Evolutionary conservation across 2,888 invertebrate species (phyloP).

Genomic region (Corbicula japonica): DNA sequence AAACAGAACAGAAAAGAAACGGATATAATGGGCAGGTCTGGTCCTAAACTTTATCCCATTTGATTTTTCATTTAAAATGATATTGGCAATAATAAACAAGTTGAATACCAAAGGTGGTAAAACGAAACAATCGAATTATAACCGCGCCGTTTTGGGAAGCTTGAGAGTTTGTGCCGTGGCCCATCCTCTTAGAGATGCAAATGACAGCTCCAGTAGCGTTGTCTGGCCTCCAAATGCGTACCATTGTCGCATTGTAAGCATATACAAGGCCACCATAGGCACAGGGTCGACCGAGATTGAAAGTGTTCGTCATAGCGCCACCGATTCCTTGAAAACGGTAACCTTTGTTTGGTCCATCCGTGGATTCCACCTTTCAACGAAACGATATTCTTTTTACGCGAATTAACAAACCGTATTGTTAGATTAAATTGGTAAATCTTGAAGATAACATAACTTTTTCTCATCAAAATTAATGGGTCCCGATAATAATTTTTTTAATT

Average conservation of each 20-base stretch:
- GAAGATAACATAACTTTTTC: not conserved
- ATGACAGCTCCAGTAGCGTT: conserved; percentile 27
- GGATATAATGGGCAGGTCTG: too few relatives aligned
- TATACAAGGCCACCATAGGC: conserved; percentile 44
- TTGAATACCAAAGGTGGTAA: not conserved
- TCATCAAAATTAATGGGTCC: not conserved
- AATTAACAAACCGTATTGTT: not conserved
- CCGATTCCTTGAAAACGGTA: conserved; percentile 35
- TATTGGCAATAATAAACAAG: not conserved
- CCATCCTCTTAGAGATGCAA: conserved; percentile 37
- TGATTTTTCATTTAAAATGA: too few relatives aligned
- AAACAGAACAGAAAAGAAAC: too few relatives aligned
- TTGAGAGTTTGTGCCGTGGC: conserved; percentile 36
- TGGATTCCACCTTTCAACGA: conserved; percentile 24
- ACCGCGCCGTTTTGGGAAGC: conserved; percentile 18
- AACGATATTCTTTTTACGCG: not conserved
- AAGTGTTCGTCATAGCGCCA: conserved; percentile 28
- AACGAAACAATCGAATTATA: not conserved
- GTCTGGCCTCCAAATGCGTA: conserved; percentile 46
- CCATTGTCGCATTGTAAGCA: conserved; percentile 5
- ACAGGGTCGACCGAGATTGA: conserved; percentile 23
- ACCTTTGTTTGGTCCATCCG: conserved; percentile 36
- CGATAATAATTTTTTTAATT: too few relatives aligned
- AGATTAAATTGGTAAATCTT: not conserved
- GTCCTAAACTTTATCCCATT: too few relatives aligned